These are phyloP conservation scores for Rafetus swinhoei DNA, from an alignment of 2,113 vertebrate species.

Conservation along the genomic window DNA sequence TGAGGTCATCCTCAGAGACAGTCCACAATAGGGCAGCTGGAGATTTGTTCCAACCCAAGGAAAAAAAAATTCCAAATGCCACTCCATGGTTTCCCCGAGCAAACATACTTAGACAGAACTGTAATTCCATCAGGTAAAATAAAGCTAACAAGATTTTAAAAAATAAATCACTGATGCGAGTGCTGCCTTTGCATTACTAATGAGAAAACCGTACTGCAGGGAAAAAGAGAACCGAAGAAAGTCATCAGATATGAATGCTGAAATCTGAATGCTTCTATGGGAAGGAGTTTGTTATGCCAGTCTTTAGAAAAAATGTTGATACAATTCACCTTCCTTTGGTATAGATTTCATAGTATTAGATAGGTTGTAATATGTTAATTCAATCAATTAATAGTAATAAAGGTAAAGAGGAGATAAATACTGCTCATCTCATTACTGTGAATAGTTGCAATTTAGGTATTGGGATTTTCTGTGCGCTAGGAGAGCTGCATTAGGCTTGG, in stretches of 20 bases:
- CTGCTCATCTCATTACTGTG: neutral
- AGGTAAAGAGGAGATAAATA: neutral
- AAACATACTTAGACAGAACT: conserved; percentile 15
- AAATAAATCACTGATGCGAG: neutral
- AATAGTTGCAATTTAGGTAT: neutral
- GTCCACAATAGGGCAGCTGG: neutral
- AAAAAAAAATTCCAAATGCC: conserved; percentile 11
- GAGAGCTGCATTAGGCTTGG: neutral
- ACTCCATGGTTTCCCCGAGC: neutral
- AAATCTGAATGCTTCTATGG: neutral
- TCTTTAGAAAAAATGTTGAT: conserved; percentile 15
- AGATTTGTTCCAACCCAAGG: neutral
- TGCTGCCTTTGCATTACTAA: neutral
- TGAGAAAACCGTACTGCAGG: neutral
- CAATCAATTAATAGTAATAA: neutral
- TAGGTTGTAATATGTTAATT: neutral
- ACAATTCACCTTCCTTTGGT: neutral
- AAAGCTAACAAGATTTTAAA: neutral
- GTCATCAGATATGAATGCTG: neutral
- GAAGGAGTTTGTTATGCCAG: neutral
- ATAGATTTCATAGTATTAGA: neutral
- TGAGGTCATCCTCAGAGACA: neutral
- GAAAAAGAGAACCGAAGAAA: neutral
- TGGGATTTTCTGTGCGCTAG: neutral
- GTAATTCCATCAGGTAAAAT: conserved; percentile 7